Base-by-base conservation (phyloP, 2,888 invertebrate species). In the Dynastes maya region DNA sequence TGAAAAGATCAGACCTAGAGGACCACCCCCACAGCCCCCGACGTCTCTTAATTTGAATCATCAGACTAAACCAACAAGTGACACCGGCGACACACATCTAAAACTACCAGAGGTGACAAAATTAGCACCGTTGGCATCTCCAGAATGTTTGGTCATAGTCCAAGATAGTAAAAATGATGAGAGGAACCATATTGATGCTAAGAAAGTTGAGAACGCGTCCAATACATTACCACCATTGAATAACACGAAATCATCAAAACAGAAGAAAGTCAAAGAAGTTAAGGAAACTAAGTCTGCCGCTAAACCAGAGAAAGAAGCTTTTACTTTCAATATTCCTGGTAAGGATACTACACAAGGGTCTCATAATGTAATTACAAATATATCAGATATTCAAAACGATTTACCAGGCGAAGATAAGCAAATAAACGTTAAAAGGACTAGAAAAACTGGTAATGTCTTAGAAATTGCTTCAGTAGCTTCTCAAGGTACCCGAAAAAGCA, bases 21-120 rank as follows among this genome's bases (percentile, higher is more conserved):
- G 80, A 11, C 82, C 82, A n/a, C 82, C 82, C 22, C 82, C 82
- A 27, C 78, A 80, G 70, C 82, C 82, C 16, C 82, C 82, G 9
- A 49, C 78, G 32, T 49, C 53, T 11, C 65, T 63, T 3, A 63
- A 11, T 32, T 11, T 63, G 27, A 63, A 4, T 2, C 63, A 13
- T 2, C 63, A 63, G 55, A 22, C 55, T 58, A 71, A 55, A 55
- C 29, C 32, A 8, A n/a, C 55, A n/a, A 29, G 27, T 27, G 53
- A 70, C 0, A 29, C 27, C 5, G 32, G n/a, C 16, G 45, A 32
- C 1, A n/a, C 29, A 6, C 11, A 70, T 16, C 3, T 70, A 55
- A 72, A 72, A 58, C 22, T 40, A 37, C 37, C 58, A 9, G 32
- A 16, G 1, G 58, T 61, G 40, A 16, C 72, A 9, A 77, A 61